Base-by-base conservation (phyloP, 1,140 invertebrate genomes). In the Drosophila navojoa region DNA sequence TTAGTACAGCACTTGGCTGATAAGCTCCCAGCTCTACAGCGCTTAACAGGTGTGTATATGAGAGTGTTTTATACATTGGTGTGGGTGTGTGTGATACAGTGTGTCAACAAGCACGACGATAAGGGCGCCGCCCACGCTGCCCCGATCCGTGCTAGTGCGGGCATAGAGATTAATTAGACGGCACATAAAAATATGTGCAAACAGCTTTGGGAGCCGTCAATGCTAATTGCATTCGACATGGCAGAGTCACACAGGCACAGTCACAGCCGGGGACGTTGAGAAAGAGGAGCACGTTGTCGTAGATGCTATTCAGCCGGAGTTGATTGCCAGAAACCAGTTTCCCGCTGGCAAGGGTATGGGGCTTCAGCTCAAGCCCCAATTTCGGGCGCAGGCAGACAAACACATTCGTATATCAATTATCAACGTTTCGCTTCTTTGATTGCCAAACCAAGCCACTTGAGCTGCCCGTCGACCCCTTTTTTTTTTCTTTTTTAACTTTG, bases 381-480 rank as follows among this genome's bases (percentile, higher is more conserved):
- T 89, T 75, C 66, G 79, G 76, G 68, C 57, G 67, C 44, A 22
- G 19, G 19, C 19, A 22, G 19, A 22, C 19, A 19, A 16, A 59
- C 44, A 69, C 50, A 53, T n/a, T 11, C 25, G 45, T 73, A 74
- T 66, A 89, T 89, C 84, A 89, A 89, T 89, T 89, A 89, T 81
- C 71, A 77, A 49, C 67, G 77, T 71, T 67, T 71, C 71, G 70
- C 63, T 62, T 76, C 79, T 76, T 69, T 85, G 81, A 86, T 86
- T 86, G 82, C 84, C 79, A 87, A 86, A 87, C 82, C 79, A 87
- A 86, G 73, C 82, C 82, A 86, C 82, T 86, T 87, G 79, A 81
- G 79, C 78, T 71, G 50, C 53, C 69, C 44, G 67, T 7, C 63
- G 42, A 47, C 72, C 76, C 76, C 76, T 61, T 38, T 38, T 61